Evolutionary conservation across 2,113 vertebrate species (phyloP).

Genomic region (Phalacrocorax brasilianus): DNA sequence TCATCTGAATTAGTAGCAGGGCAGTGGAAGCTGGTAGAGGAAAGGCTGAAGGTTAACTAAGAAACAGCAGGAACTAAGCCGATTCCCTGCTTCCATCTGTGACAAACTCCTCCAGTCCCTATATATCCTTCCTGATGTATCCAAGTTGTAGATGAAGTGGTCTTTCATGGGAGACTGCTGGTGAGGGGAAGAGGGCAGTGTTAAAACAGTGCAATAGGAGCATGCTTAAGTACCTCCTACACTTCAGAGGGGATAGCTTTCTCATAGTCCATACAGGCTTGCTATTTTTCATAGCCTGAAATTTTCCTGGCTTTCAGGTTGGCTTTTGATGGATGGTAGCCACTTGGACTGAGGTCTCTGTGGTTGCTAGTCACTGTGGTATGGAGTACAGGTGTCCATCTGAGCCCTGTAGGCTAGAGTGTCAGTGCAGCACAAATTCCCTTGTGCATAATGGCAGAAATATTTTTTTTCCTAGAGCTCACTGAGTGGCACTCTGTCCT

Average conservation of each 20-base stretch:
- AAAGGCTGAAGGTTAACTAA: background rate
- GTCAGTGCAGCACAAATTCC: background rate
- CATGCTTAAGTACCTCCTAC: background rate
- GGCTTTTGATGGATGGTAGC: background rate
- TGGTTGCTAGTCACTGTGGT: background rate
- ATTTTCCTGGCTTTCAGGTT: background rate
- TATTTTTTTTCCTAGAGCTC: background rate
- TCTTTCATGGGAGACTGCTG: background rate
- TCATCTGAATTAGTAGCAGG: background rate
- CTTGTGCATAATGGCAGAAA: background rate
- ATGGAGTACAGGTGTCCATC: background rate
- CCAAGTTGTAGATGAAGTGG: background rate
- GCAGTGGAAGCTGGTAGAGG: background rate
- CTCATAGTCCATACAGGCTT: background rate
- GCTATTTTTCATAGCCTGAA: background rate
- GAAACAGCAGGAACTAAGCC: background rate
- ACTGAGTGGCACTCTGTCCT: no score
- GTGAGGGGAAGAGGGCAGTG: background rate
- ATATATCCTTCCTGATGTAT: background rate
- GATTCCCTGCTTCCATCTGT: background rate
- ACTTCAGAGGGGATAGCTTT: background rate
- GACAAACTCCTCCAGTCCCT: background rate
- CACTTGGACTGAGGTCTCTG: rapidly evolving
- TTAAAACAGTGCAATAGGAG: background rate
- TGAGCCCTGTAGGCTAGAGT: background rate